phyloP scores from a whole-genome alignment of 2,888 invertebrate genomes.

The Pocota personata region DNA sequence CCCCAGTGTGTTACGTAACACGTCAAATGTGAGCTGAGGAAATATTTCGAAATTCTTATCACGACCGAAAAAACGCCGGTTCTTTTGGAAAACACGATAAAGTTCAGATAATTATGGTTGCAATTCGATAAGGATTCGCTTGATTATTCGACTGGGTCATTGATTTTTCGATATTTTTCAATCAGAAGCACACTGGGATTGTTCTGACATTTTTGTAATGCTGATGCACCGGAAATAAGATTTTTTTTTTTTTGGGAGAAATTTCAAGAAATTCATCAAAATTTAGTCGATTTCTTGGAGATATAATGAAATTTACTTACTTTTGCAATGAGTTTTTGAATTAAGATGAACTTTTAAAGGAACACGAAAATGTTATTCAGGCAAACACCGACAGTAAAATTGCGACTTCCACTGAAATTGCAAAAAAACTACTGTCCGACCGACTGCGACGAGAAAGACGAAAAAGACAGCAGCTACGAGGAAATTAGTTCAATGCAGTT shows the following conservation, averaged over 20 bases:
- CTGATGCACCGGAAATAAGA: slow-evolving; percentile 9
- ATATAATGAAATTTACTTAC: slow-evolving; percentile 52
- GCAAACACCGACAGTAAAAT: slow-evolving; percentile 67
- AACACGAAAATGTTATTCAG: slow-evolving; percentile 65
- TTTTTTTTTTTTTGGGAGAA: background rate
- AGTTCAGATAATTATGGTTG: background rate
- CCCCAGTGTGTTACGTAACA: slow-evolving; percentile 62
- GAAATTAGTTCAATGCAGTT: slow-evolving; percentile 48
- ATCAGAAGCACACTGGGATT: background rate
- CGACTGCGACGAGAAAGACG: slow-evolving; percentile 2
- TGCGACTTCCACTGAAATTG: slow-evolving; percentile 58
- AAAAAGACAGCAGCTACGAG: slow-evolving; percentile 20
- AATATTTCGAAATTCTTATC: slow-evolving; percentile 50
- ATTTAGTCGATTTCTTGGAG: background rate
- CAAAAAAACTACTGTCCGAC: slow-evolving; percentile 36
- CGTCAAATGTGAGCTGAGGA: slow-evolving; percentile 15
- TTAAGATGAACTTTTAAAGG: slow-evolving; percentile 54
- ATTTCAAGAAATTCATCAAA: background rate
- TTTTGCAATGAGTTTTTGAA: slow-evolving; percentile 52
- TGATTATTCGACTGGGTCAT: slow-evolving; percentile 23
- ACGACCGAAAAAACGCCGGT: slow-evolving; percentile 49
- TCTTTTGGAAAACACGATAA: slow-evolving; percentile 13
- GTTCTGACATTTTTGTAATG: slow-evolving; percentile 40
- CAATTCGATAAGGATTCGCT: slow-evolving; percentile 11
- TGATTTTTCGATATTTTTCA: slow-evolving; percentile 55